Evolutionary conservation across 2,113 vertebrate species (phyloP).

Genomic region (Protomyctophum bolini): DNA sequence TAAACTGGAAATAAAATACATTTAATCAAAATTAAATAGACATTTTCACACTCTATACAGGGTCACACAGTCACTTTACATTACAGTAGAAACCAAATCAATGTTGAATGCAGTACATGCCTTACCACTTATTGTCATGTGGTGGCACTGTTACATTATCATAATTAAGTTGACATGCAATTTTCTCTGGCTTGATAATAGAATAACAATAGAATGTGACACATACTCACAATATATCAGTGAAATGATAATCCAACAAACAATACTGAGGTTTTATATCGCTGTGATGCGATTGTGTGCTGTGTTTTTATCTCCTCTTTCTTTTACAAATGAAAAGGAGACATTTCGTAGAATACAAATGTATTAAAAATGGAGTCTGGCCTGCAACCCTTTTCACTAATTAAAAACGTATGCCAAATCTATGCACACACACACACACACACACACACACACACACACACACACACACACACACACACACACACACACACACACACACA

Average conservation of each 20-base stretch:
- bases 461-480: neutral
- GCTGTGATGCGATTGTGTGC: too few relatives aligned
- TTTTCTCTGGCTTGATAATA: neutral
- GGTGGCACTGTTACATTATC: constrained; percentile 34
- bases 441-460: neutral
- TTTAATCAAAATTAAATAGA: neutral
- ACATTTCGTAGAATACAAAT: too few relatives aligned
- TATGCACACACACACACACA: neutral
- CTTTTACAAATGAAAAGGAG: too few relatives aligned
- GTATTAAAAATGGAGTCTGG: too few relatives aligned
- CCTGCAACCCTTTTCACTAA: too few relatives aligned
- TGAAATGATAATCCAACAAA: neutral
- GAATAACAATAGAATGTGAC: neutral
- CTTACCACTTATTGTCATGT: constrained; percentile 28
- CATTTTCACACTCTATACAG: neutral
- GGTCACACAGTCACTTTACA: neutral
- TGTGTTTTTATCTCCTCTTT: too few relatives aligned
- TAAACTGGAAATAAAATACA: too few relatives aligned
- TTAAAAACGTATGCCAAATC: too few relatives aligned
- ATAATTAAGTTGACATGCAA: neutral
- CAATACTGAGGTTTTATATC: too few relatives aligned
- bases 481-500: neutral
- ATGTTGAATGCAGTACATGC: constrained; percentile 3
- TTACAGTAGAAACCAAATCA: too few relatives aligned
- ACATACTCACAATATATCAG: neutral